Conservation (phyloP, 2,888 invertebrate genomes). For the Cheilosia scutellata region DNA sequence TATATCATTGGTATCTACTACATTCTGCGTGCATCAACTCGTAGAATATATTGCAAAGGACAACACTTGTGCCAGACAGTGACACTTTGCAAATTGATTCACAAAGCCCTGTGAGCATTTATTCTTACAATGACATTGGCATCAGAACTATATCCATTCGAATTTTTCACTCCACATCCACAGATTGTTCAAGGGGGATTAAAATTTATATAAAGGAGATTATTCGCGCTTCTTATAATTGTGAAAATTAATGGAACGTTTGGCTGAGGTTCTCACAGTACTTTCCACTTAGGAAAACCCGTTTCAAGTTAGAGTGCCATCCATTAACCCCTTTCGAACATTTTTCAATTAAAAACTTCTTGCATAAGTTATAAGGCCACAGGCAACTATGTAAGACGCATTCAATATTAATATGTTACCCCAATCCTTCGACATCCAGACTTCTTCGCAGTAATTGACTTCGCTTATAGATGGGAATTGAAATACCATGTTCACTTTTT, state of each 20-base stretch:
- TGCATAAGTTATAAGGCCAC: conserved; percentile 74
- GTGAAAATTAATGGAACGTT: conserved; percentile 70
- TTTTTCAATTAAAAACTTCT: conserved; percentile 75
- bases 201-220: conserved; percentile 66
- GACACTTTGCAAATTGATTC: conserved; percentile 74
- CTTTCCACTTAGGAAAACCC: conserved; percentile 57
- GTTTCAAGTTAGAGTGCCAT: conserved; percentile 64
- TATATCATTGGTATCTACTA: conserved; percentile 19
- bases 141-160: conserved; percentile 38
- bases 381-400: conserved; percentile 70
- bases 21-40: conserved; percentile 13
- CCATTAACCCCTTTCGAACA: conserved; percentile 74
- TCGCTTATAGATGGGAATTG: conserved; percentile 82
- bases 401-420: conserved; percentile 73
- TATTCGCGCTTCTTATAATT: conserved; percentile 70
- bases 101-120: conserved; percentile 36
- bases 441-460: conserved; percentile 78
- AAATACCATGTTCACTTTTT: conserved; percentile 82
- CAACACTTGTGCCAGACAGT: conserved; percentile 66
- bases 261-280: conserved; percentile 71
- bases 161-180: conserved; percentile 12
- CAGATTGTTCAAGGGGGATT: conserved; percentile 54
- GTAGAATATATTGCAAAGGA: conserved; percentile 48
- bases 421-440: conserved; percentile 20
- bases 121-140: conserved; percentile 13